Percentiles rank a stretch among this genome's conserved stretches.
These are phyloP conservation scores for Pyrgus malvae DNA, from an alignment of 2,888 invertebrate genomes.

Conservation along the genomic window DNA sequence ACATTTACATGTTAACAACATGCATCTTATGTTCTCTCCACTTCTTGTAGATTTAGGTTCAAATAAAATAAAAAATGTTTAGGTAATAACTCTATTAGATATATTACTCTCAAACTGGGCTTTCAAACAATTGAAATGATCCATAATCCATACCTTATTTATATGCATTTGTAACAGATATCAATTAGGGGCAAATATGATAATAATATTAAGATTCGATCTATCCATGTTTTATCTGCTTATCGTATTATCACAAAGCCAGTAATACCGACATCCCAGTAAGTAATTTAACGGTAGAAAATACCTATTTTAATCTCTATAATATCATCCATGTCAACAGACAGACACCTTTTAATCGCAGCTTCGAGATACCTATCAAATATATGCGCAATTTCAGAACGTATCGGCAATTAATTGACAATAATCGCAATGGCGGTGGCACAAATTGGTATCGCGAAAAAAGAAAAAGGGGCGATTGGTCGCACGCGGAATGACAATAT, in stretches of 20 bases:
- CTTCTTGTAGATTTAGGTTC: too few relatives aligned
- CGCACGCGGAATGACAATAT: constrained; percentile 37
- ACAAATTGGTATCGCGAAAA: constrained; percentile 20
- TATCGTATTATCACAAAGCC: constrained; percentile 8
- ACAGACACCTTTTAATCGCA: not conserved
- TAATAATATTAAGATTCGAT: not conserved
- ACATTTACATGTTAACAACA: too few relatives aligned
- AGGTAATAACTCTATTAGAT: too few relatives aligned
- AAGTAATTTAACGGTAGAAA: not conserved
- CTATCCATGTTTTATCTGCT: constrained; percentile 4
- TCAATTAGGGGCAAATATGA: constrained; percentile 12
- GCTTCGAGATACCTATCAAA: constrained; percentile 6
- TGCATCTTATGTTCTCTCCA: too few relatives aligned
- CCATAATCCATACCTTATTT: not conserved
- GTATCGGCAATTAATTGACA: not conserved
- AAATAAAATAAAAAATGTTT: too few relatives aligned
- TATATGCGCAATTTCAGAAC: constrained; percentile 7
- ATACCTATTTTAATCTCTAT: not conserved
- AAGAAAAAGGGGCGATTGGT: constrained; percentile 17
- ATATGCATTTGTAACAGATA: constrained; percentile 19
- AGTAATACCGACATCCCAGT: not conserved
- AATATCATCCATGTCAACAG: not conserved
- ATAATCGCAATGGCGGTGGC: constrained; percentile 12
- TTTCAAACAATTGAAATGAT: not conserved
- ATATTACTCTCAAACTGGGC: too few relatives aligned